Conservation (phyloP, 2,113 vertebrate species). For the Heliornis fulica region DNA sequence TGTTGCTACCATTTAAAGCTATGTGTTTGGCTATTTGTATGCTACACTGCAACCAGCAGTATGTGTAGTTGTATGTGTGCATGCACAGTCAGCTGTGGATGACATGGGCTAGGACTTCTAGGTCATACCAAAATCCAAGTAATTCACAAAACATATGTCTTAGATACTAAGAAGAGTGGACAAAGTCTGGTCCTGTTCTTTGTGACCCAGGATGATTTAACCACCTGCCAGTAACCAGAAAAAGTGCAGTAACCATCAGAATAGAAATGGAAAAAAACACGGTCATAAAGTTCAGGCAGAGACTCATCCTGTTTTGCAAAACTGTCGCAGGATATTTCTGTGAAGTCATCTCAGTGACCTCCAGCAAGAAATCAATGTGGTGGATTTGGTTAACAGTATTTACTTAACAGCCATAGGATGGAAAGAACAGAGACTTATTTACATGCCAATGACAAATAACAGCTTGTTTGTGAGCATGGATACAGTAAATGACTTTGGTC, state of each 20-base stretch:
- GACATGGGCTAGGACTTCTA: neutral
- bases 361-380: neutral
- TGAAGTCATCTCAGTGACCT: neutral
- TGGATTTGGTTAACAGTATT: neutral
- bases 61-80: neutral
- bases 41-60: neutral
- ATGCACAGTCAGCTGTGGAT: neutral
- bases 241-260: neutral
- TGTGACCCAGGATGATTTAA: neutral
- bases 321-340: neutral
- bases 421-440: neutral
- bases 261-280: slow-evolving; percentile 11
- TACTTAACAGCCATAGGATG: neutral
- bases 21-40: neutral
- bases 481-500: neutral
- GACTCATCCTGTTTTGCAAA: slow-evolving; percentile 53
- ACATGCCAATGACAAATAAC: neutral
- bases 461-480: neutral
- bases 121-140: neutral
- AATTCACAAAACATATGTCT: neutral
- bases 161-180: neutral
- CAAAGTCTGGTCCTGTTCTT: neutral
- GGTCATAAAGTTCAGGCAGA: neutral
- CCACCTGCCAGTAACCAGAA: neutral
- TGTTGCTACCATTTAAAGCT: neutral